These are phyloP conservation scores for Ophion costatus DNA, from an alignment of 2,888 invertebrate genomes.

Conservation along the genomic window DNA sequence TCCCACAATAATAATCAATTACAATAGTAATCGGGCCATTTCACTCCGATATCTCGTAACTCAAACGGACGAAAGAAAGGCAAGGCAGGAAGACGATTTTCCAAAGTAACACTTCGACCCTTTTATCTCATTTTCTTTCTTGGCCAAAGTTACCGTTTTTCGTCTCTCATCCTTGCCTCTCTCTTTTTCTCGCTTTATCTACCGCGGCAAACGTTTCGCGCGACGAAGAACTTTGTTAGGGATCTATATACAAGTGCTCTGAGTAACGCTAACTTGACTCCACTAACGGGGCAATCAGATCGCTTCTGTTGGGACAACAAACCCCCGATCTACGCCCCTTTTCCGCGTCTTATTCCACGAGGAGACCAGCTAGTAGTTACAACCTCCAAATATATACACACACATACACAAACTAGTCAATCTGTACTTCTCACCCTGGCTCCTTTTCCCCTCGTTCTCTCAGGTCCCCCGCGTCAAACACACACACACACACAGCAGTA, in stretches of 20 bases:
- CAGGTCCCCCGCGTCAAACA: constrained; percentile 17
- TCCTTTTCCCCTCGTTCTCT: constrained; percentile 47
- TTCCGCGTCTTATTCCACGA: constrained; percentile 48
- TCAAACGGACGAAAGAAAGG: constrained; percentile 15
- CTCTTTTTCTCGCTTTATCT: constrained; percentile 51
- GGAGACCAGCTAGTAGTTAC: constrained; percentile 33
- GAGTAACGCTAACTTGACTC: constrained; percentile 78
- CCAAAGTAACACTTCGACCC: constrained; percentile 60
- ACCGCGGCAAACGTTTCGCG: constrained; percentile 20
- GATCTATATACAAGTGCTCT: constrained; percentile 70
- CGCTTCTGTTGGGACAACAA: constrained; percentile 81
- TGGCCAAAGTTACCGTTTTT: constrained; percentile 18
- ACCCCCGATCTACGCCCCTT: constrained; percentile 67
- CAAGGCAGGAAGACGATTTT: constrained; percentile 50
- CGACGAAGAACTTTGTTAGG: constrained; percentile 27
- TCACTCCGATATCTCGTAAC: constrained; percentile 64
- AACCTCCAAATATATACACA: constrained; percentile 34
- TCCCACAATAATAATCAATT: constrained; percentile 71
- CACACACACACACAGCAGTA: constrained; percentile 16
- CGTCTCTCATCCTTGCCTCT: constrained; percentile 32
- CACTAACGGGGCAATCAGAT: constrained; percentile 82
- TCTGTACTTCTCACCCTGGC: constrained; percentile 48
- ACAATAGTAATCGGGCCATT: constrained; percentile 75
- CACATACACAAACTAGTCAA: neutral
- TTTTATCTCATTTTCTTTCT: constrained; percentile 62